A percentile compares a stretch with the other conserved stretches of the same genome.
phyloP scores from a whole-genome alignment of 2,888 invertebrate species.

The Trissolcus brochymenae region DNA sequence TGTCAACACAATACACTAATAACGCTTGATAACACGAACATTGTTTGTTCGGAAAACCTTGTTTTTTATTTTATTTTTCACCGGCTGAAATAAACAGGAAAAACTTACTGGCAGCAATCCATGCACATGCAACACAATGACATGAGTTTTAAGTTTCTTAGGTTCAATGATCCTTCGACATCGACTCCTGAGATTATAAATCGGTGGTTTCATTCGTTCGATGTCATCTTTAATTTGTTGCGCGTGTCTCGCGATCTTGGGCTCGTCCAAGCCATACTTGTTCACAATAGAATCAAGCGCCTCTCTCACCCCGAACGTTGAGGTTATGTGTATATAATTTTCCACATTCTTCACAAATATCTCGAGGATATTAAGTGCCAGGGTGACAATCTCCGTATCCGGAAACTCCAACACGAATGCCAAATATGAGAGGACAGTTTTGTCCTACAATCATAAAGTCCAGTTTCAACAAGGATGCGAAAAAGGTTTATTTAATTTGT shows the following conservation, averaged over 20 bases:
- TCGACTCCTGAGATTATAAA: conserved; percentile 74
- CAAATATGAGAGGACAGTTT: conserved; percentile 73
- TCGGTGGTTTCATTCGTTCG: conserved; percentile 75
- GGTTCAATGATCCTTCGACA: conserved; percentile 74
- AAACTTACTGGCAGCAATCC: conserved; percentile 71
- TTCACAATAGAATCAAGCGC: conserved; percentile 72
- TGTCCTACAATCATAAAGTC: conserved; percentile 65
- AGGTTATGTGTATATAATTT: conserved; percentile 74
- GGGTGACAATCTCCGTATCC: conserved; percentile 68
- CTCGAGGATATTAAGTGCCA: conserved; percentile 72
- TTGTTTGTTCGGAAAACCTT: too few relatives aligned
- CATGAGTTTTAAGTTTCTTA: conserved; percentile 73
- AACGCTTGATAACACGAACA: too few relatives aligned
- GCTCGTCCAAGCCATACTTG: conserved; percentile 69
- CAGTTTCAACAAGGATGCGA: neutral
- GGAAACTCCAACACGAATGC: conserved; percentile 73
- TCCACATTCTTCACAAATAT: conserved; percentile 73
- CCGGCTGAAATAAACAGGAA: too few relatives aligned
- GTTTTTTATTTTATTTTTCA: too few relatives aligned
- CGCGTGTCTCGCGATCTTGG: conserved; percentile 70
- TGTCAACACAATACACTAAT: too few relatives aligned
- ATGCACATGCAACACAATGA: conserved; percentile 71
- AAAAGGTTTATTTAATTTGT: neutral
- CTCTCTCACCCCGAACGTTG: conserved; percentile 74
- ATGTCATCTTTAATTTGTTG: conserved; percentile 72